Conservation (phyloP, 2,888 invertebrate species). For the Caenorhabditis sp. region DNA sequence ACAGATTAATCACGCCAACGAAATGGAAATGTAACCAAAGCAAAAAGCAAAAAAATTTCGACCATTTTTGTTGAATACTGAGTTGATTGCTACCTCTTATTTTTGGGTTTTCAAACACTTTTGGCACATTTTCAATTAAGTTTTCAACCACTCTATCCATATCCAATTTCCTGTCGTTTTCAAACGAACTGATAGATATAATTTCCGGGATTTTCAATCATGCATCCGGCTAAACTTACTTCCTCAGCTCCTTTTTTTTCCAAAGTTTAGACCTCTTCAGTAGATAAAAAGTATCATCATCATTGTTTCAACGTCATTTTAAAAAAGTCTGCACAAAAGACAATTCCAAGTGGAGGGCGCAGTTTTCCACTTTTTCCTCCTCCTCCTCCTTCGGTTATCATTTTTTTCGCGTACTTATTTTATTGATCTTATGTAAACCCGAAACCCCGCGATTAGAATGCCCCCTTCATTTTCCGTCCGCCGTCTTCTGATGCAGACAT, state of each 20-base stretch:
- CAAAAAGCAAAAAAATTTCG: too few species aligned
- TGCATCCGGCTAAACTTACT: background rate
- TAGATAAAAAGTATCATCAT: conserved; percentile 24
- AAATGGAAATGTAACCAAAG: too few species aligned
- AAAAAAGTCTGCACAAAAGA: conserved; percentile 51
- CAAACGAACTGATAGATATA: too few species aligned
- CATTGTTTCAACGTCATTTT: conserved; percentile 42
- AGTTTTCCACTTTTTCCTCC: background rate
- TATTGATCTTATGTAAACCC: conserved; percentile 61
- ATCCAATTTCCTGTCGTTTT: too few species aligned
- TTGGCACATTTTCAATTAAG: too few species aligned
- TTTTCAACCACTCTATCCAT: too few species aligned
- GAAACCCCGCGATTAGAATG: conserved; percentile 42
- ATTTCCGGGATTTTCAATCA: too few species aligned
- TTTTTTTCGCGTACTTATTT: conserved; percentile 56
- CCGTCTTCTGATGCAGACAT: conserved; percentile 35
- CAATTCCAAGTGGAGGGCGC: conserved; percentile 47
- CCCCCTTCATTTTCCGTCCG: conserved; percentile 21
- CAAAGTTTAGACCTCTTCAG: conserved; percentile 20
- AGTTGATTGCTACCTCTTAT: too few species aligned
- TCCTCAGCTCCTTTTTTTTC: background rate
- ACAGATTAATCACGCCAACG: too few species aligned
- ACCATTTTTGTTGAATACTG: too few species aligned
- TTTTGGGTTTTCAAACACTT: too few species aligned
- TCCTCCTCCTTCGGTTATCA: too few species aligned